Evolutionary conservation across 2,797 vertebrate genomes (phyloP).

Genomic region (Premnoplex brunnescens): DNA sequence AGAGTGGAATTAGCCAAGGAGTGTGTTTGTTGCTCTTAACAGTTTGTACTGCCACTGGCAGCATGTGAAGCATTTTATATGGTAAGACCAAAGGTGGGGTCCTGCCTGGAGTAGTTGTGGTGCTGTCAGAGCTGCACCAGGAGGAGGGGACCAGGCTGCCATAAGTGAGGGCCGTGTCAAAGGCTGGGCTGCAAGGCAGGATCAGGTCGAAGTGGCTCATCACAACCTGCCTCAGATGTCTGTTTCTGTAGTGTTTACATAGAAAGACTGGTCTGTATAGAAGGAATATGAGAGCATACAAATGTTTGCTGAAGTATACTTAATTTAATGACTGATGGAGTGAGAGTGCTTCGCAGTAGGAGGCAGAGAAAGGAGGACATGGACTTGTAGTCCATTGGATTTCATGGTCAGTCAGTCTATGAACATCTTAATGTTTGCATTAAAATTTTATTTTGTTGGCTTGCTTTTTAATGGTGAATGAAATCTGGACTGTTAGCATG

Average conservation of each 20-base stretch:
- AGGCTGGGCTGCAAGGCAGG: fast-evolving
- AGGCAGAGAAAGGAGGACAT: background rate
- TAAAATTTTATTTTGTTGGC: slow-evolving; percentile 42
- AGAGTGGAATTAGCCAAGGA: background rate
- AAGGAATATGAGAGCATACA: background rate
- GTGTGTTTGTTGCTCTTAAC: background rate
- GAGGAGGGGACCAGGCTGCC: background rate
- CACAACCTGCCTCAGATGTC: background rate
- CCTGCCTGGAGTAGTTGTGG: background rate
- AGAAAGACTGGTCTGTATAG: background rate
- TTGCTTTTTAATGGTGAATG: slow-evolving; percentile 44
- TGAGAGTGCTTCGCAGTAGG: background rate
- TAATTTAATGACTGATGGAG: background rate
- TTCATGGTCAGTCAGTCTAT: background rate
- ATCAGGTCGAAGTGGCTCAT: fast-evolving
- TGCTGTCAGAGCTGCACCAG: background rate
- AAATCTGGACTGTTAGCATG: background rate
- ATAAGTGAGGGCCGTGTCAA: fast-evolving
- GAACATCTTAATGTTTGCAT: background rate
- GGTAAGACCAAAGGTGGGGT: background rate
- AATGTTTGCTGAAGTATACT: background rate
- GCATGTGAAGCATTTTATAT: background rate
- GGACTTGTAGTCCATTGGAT: background rate
- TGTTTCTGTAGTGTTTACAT: background rate
- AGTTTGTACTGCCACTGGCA: background rate